These are phyloP conservation scores for Brachyistius frenatus DNA, from an alignment of 2,113 vertebrate genomes.

Conservation along the genomic window DNA sequence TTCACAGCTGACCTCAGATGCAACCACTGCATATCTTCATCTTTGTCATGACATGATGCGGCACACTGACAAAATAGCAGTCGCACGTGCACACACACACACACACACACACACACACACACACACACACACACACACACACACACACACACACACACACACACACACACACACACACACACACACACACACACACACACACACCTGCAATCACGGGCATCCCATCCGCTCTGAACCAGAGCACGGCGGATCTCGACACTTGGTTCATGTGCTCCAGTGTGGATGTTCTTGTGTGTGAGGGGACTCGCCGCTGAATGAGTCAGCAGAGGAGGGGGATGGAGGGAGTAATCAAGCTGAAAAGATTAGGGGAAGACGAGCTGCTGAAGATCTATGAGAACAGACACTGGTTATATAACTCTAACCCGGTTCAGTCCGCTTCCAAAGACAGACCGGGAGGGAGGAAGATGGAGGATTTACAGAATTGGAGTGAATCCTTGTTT, in stretches of 20 bases:
- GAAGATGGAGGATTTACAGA: conserved; percentile 20
- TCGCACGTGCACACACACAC: background rate
- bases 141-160: conserved; percentile 45
- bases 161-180: background rate
- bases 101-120: too few relatives aligned
- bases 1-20: conserved; percentile 10
- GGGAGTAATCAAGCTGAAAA: conserved; percentile 83
- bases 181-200: conserved; percentile 22
- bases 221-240: conserved; percentile 76
- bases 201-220: conserved; percentile 58
- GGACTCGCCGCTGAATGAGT: conserved; percentile 64
- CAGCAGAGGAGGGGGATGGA: conserved; percentile 63
- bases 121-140: background rate
- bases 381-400: conserved; percentile 78
- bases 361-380: conserved; percentile 82
- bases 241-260: conserved; percentile 55
- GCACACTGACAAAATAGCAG: conserved; percentile 12
- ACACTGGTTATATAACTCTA: conserved; percentile 81
- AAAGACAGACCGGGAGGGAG: conserved; percentile 53
- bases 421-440: conserved; percentile 71
- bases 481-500: conserved; percentile 50
- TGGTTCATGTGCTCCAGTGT: conserved; percentile 29
- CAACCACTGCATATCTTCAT: background rate
- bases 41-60: conserved; percentile 22
- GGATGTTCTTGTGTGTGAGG: conserved; percentile 54